Conservation (phyloP, 30 jellyfish, hydroid and myxozoan genomes). For the Aurelia aurita region DNA sequence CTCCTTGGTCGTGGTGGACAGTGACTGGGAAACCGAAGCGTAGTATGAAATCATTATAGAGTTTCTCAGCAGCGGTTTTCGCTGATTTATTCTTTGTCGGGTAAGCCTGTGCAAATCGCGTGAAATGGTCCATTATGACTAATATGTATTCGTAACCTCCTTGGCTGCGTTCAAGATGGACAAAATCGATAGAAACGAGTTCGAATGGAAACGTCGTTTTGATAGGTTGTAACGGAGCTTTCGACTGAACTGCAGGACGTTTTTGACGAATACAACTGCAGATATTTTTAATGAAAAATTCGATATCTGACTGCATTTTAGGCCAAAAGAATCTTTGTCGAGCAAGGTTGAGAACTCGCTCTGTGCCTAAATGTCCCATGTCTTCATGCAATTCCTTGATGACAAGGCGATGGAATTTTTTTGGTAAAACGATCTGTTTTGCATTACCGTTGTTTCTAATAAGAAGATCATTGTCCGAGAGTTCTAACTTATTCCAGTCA, state of each 20-base stretch:
- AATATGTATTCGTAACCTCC: conserved; percentile 31
- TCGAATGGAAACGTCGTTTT: conserved; percentile 10
- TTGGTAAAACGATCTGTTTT: too few relatives aligned
- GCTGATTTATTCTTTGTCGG: conserved; percentile 60
- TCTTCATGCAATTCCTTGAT: too few relatives aligned
- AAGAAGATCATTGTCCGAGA: too few relatives aligned
- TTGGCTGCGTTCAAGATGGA: conserved; percentile 21
- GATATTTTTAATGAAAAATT: neutral
- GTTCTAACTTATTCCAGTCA: too few relatives aligned
- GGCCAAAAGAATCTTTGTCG: conserved; percentile 39
- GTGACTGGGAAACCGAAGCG: conserved; percentile 40
- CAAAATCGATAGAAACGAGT: conserved; percentile 35
- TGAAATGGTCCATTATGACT: too few relatives aligned
- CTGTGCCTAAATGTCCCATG: conserved; percentile 21
- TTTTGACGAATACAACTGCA: conserved; percentile 15
- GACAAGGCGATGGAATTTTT: too few relatives aligned
- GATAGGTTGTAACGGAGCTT: conserved; percentile 21
- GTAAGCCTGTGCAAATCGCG: too few relatives aligned
- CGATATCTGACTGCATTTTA: conserved; percentile 11
- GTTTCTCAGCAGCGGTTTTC: conserved; percentile 34
- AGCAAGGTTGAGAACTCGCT: conserved; percentile 10
- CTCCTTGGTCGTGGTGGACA: conserved; percentile 51
- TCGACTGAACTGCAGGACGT: neutral
- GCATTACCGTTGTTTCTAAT: too few relatives aligned
- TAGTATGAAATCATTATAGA: conserved; percentile 32